Conservation (phyloP, 2,113 vertebrate species). For the Percopsis transmontana region DNA sequence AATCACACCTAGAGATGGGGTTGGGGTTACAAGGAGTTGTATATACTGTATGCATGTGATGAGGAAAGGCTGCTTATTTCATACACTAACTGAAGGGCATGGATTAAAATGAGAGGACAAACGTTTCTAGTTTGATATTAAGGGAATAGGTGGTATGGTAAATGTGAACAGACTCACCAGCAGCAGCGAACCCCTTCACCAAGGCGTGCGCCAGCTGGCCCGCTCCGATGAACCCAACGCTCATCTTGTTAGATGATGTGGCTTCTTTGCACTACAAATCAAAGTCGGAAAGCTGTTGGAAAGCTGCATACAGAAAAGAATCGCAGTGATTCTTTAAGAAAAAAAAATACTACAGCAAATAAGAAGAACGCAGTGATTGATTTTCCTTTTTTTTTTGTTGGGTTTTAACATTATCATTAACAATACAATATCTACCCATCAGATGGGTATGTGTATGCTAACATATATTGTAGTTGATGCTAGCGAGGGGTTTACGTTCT, state of each 20-base stretch:
- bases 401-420: no score
- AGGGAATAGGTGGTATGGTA: no score
- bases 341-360: neutral
- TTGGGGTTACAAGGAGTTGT: neutral
- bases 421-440: no score
- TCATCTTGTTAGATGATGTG: constrained; percentile 76
- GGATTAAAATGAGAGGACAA: no score
- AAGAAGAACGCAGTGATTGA: neutral
- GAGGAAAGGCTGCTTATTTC: no score
- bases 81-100: no score
- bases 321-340: neutral
- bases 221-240: constrained; percentile 91
- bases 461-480: no score
- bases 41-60: no score
- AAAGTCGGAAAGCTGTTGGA: neutral
- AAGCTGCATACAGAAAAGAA: neutral
- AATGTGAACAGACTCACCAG: constrained; percentile 74
- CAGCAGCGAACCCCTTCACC: constrained; percentile 86
- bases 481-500: no score
- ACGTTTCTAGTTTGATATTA: neutral
- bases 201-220: constrained; percentile 90
- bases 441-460: no score
- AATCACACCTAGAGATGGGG: constrained; percentile 80
- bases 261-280: constrained; percentile 33
- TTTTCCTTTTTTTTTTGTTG: no score